Evolutionary conservation across 1,140 invertebrate genomes (phyloP).

Genomic region (Macrocentrus cingulum): DNA sequence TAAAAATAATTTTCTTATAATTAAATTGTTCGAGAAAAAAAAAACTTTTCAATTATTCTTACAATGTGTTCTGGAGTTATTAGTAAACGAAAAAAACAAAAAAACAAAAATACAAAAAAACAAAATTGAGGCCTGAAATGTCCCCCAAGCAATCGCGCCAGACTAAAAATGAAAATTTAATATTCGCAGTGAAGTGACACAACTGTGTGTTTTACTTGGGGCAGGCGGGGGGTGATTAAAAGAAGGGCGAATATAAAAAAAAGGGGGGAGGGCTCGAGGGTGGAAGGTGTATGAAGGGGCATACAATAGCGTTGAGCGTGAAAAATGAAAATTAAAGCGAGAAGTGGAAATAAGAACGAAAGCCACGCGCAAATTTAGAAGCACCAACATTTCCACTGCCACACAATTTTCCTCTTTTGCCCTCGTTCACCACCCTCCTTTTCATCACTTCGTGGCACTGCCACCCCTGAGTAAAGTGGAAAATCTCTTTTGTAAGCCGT

Average conservation of each 20-base stretch:
- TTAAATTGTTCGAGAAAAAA: no score
- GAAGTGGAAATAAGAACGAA: slow-evolving; percentile 23
- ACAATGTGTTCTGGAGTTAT: no score
- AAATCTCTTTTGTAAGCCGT: slow-evolving; percentile 51
- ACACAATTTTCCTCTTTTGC: background rate
- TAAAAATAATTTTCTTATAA: background rate
- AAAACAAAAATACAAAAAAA: slow-evolving; percentile 5
- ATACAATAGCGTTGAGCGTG: slow-evolving; percentile 22
- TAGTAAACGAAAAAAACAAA: no score
- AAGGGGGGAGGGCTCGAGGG: background rate
- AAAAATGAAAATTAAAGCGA: slow-evolving; percentile 28
- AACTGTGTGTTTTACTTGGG: background rate
- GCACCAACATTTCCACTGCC: slow-evolving; percentile 5
- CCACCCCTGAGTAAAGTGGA: slow-evolving; percentile 38
- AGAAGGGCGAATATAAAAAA: background rate
- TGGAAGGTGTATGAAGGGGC: background rate
- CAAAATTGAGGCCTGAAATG: no score
- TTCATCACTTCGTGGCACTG: background rate
- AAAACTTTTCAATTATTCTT: no score
- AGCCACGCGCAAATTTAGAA: slow-evolving; percentile 22
- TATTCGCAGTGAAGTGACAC: no score
- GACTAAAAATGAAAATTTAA: no score
- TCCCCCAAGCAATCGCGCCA: no score
- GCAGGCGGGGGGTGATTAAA: background rate
- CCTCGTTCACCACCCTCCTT: background rate